Evolutionary conservation across 2,797 vertebrate species (phyloP), one percentile per base, ranked within the genome.

Genomic region (Poecilia gillii): DNA sequence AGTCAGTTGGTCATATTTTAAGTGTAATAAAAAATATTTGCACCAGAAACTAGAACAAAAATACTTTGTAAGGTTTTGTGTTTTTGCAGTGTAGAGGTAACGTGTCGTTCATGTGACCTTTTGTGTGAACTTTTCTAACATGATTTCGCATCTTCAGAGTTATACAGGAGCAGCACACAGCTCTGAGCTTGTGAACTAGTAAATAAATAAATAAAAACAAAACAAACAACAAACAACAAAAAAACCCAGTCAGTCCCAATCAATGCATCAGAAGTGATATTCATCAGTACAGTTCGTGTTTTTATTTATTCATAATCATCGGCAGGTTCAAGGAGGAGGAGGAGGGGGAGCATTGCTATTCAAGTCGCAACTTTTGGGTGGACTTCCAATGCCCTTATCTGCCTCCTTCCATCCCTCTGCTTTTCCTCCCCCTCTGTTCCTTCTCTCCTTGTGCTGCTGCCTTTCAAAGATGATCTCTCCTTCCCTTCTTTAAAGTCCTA

Each of bases 291-390:
- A 72, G 81, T 53, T 78, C 62, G 86, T 68, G 66, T 81, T 79
- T 89, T 94, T 91, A 92, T 93, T 94, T 93, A 92, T 94, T 95
- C 88, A 93, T 89, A 91, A 92, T 90, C 77, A 43, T 73, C 84
- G 87, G 79, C 72, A 49, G 89, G 91, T 95, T 93, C 82, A 93
- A 92, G 93, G 91, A 80, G 82, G 93, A 92, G 93, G 6, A 20
- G 2, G 16, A 0, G 5, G 49, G 91, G 79, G 82, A 89, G 18
- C 81, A 87, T 95, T 92, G 90, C 88, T 91, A 95, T 96, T 95
- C 94, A 80, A 72, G 78, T 73, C 87, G 83, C 49, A 55, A 75
- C 84, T 89, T 45, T 79, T 18, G 66, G 72, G 74, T 77, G 80
- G 89, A 90, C 91, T 90, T 92, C 88, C 76, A 88, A 87, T 72